Evolutionary conservation across 2,888 invertebrate genomes (phyloP), one percentile per base, ranked within the genome.

Genomic region (Pollenia griseotomentosa): DNA sequence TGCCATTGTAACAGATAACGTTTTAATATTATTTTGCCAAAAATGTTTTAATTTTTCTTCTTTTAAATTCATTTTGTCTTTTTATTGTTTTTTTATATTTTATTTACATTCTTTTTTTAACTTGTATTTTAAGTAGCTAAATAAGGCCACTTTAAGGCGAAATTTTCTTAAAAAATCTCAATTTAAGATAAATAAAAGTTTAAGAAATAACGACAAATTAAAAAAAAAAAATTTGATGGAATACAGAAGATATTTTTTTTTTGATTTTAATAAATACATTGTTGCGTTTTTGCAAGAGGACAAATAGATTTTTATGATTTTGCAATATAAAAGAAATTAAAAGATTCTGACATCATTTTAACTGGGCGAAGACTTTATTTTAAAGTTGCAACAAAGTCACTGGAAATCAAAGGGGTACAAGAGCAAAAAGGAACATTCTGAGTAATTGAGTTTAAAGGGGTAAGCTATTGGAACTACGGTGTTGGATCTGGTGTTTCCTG

Each of bases 151-250:
- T 59, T 73, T 44, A 48, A 75, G 59, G 63, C 59, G 42, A 65
- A 85, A 65, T 85, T 75, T 81, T 81, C 71, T 71, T 55, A 65
- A 48, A 63, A 81, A 81, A 85, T 85, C 80, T 81, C 1, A 75
- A 74, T 75, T 85, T 75, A 61, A 75, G 85, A 85, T 85, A 80
- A 80, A 68, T 7, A 23, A 51, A 16, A 11, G 55, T 2, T 73
- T 61, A 10, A 0, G 23, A 7, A 33, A 33, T 33, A 46, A 9
- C 55, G 57, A 42, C 11, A 65, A 66, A 66, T 3, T 19, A 19
- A 19, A 19, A 66, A 40, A 19, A 19, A 19, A 66, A 40, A 48
- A 59, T n/a, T 59, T 78, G 78, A 68, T 78, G 48, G 57, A 78
- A 78, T 51, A 59, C 57, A 23, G 10, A 40, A 68, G 68, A 78